Evolutionary conservation across 2,888 invertebrate species (phyloP), one percentile per base, ranked within the genome.

Genomic region (Xestoiulus laeticollis): DNA sequence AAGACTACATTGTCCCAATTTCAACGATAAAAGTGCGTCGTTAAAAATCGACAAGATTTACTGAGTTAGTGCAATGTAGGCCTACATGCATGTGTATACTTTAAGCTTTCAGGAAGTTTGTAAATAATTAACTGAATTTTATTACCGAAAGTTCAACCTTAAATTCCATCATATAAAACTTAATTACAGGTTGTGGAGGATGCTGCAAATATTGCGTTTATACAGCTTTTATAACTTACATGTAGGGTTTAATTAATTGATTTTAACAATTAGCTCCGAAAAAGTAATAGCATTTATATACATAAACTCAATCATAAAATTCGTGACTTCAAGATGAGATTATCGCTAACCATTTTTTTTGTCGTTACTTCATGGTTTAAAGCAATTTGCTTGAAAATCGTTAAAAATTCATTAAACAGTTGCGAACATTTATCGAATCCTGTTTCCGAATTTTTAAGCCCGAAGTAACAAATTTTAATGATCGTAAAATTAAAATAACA

Each of bases 401-500:
- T 68, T 68, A 26, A 68, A 26, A 10, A 26, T 68, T 68, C n/a
- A 26, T 68, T 68, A 68, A 68, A 68, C 44, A 44, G 44, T 44
- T 44, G 44, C 44, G 44, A 12, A 2, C 44, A 12, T 44, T 44
- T 44, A 44, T 44, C n/a, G 53, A n/a, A n/a, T n/a, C n/a, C n/a
- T 53, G 53, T 53, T 53, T 53, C 19, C 2, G 19, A 53, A 53
- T n/a, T 4, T 12, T 48, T 48, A 2, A 48, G 53, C 53, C 53
- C 6, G 53, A 53, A 53, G 53, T 53, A 53, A 26, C 26, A 12
- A 68, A 10, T 68, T 68, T 59, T 68, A 26, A 68, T 68, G 68
- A 26, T 68, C 68, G 68, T 68, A 68, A 68, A 68, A 26, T 68
- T n/a, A n/a, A n/a, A n/a, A n/a, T n/a, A n/a, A n/a, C n/a, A n/a